A percentile compares a stretch with the other conserved stretches of the same genome.
These are phyloP conservation scores for Brachyopa scutellaris DNA, from an alignment of 2,888 invertebrate species.

Conservation along the genomic window DNA sequence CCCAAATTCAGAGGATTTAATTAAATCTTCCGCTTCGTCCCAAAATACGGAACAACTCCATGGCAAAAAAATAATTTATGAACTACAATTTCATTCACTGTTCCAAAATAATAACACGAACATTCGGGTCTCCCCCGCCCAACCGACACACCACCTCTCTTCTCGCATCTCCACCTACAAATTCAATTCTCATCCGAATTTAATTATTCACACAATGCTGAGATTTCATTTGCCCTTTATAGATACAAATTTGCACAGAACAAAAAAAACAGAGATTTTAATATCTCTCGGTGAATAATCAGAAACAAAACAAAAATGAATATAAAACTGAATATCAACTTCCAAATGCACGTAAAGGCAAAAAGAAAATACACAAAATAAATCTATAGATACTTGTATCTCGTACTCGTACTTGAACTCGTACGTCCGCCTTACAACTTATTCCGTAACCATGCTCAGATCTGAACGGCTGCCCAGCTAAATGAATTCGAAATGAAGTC, in stretches of 20 bases:
- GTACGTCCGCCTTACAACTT: conserved; percentile 31
- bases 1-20: conserved; percentile 60
- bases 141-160: not conserved
- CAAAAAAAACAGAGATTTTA: conserved; percentile 38
- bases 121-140: not conserved
- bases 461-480: conserved; percentile 26
- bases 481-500: conserved; percentile 66
- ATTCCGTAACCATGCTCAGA: conserved; percentile 49
- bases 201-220: conserved; percentile 69
- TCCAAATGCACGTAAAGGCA: conserved; percentile 27
- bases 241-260: conserved; percentile 37
- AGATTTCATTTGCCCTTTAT: conserved; percentile 60
- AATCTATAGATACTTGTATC: not conserved
- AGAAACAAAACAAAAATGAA: conserved; percentile 36
- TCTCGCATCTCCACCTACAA: conserved; percentile 1
- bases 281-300: conserved; percentile 51
- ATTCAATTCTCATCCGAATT: conserved; percentile 58
- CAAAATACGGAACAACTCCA: not conserved
- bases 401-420: not conserved
- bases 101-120: conserved; percentile 47
- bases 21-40: conserved; percentile 26
- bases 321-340: conserved; percentile 44
- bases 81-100: conserved; percentile 56
- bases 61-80: conserved; percentile 37
- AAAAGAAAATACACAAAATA: conserved; percentile 12